Percentiles rank a stretch among this genome's conserved stretches.
phyloP scores from a whole-genome alignment of 2,888 invertebrate genomes.

The Synanthedon vespiformis region DNA sequence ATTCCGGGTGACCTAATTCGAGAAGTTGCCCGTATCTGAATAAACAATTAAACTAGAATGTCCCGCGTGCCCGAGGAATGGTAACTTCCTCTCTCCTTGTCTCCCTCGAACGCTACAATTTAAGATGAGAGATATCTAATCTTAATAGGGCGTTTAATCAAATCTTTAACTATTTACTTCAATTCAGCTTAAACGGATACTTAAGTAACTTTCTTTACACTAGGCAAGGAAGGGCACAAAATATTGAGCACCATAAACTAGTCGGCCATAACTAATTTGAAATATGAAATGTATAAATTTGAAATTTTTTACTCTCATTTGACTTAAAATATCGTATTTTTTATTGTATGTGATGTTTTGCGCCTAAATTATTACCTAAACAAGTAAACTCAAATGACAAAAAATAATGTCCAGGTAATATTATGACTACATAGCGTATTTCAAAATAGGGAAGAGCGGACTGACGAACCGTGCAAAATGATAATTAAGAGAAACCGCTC shows the following conservation, averaged over 20 bases:
- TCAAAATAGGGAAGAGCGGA: slow-evolving; percentile 29
- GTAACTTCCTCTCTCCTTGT: background rate
- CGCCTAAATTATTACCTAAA: too few relatives aligned
- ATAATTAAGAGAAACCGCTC: slow-evolving; percentile 70
- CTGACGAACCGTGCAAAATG: slow-evolving; percentile 68
- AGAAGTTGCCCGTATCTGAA: slow-evolving; percentile 60
- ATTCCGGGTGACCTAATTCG: slow-evolving; percentile 60
- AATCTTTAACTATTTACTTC: background rate
- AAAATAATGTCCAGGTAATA: too few relatives aligned
- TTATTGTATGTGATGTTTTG: too few relatives aligned
- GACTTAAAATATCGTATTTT: too few relatives aligned
- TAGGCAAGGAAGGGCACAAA: too few relatives aligned
- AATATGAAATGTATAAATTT: too few relatives aligned
- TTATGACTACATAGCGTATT: background rate
- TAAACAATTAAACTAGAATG: slow-evolving; percentile 61
- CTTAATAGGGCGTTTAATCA: slow-evolving; percentile 2
- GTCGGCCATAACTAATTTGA: too few relatives aligned
- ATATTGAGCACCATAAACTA: too few relatives aligned
- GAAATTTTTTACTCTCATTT: too few relatives aligned
- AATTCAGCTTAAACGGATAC: background rate
- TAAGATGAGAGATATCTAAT: background rate
- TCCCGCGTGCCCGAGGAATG: slow-evolving; percentile 6
- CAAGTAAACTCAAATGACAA: too few relatives aligned
- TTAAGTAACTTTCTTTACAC: too few relatives aligned
- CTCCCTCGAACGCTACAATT: background rate